Evolutionary conservation across 2,113 vertebrate species (phyloP).

Genomic region (Gambusia affinis): DNA sequence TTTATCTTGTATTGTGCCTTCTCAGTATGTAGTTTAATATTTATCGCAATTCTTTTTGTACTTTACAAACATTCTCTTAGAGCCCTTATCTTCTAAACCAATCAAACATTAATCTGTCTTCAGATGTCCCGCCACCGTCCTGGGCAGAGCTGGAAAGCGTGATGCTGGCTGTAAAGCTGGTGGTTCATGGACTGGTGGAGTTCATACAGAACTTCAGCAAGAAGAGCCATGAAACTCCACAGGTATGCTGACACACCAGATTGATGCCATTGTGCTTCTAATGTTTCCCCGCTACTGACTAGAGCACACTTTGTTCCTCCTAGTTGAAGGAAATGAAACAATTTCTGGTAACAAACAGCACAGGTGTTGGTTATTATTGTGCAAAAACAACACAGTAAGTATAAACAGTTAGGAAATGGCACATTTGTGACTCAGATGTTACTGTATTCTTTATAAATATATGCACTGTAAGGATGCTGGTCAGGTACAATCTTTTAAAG

Average conservation of each 20-base stretch:
- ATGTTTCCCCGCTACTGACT: neutral
- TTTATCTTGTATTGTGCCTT: neutral
- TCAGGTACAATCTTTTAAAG: too few species aligned
- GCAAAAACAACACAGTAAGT: neutral
- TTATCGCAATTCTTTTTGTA: too few species aligned
- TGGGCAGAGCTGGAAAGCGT: conserved; percentile 95
- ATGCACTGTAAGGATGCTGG: too few species aligned
- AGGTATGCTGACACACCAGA: conserved; percentile 75
- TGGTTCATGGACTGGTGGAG: conserved; percentile 94
- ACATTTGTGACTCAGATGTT: neutral
- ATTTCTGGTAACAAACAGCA: neutral
- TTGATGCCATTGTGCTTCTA: neutral
- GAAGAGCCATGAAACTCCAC: conserved; percentile 93
- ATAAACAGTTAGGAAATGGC: conserved; percentile 1
- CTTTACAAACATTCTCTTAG: neutral
- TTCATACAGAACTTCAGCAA: conserved; percentile 98
- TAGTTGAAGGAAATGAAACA: neutral
- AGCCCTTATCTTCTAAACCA: neutral
- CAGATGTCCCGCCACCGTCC: conserved; percentile 89
- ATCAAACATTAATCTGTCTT: conserved; percentile 32
- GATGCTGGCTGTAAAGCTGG: conserved; percentile 93
- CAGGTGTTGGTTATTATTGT: neutral
- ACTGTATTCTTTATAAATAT: too few species aligned
- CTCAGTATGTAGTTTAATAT: neutral
- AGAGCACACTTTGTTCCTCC: neutral